Conservation (phyloP, 2,113 vertebrate species). For the Tetraodon nigroviridis region DNA sequence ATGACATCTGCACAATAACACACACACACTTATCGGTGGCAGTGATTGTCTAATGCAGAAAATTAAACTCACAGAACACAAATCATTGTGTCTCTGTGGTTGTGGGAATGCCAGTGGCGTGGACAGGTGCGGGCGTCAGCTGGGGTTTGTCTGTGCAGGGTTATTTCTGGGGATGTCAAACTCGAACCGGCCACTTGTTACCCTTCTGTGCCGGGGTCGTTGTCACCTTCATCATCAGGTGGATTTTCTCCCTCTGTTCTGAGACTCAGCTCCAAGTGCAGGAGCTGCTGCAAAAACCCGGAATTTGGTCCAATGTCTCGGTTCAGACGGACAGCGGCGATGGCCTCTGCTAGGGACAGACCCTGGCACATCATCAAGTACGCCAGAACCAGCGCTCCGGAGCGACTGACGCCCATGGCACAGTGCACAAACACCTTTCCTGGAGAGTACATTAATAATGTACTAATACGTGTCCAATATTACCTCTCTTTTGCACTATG, state of each 20-base stretch:
- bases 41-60: neutral
- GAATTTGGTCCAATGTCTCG: constrained; percentile 79
- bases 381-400: constrained; percentile 77
- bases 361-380: constrained; percentile 81
- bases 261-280: constrained; percentile 72
- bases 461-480: too few relatives aligned
- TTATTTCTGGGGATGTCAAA: constrained; percentile 46
- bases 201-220: neutral
- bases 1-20: constrained; percentile 47
- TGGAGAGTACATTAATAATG: constrained; percentile 39
- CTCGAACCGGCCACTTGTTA: neutral
- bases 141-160: constrained; percentile 3
- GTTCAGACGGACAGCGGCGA: constrained; percentile 74
- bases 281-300: constrained; percentile 82
- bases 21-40: neutral
- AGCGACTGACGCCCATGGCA: constrained; percentile 82
- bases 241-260: constrained; percentile 1
- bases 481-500: neutral
- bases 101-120: constrained; percentile 13
- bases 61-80: neutral
- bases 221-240: neutral
- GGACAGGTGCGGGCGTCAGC: constrained; percentile 25
- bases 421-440: constrained; percentile 83
- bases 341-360: constrained; percentile 75
- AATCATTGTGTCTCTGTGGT: constrained; percentile 3